Base-by-base conservation (phyloP, 2,888 invertebrate genomes). In the Erynnis tages region DNA sequence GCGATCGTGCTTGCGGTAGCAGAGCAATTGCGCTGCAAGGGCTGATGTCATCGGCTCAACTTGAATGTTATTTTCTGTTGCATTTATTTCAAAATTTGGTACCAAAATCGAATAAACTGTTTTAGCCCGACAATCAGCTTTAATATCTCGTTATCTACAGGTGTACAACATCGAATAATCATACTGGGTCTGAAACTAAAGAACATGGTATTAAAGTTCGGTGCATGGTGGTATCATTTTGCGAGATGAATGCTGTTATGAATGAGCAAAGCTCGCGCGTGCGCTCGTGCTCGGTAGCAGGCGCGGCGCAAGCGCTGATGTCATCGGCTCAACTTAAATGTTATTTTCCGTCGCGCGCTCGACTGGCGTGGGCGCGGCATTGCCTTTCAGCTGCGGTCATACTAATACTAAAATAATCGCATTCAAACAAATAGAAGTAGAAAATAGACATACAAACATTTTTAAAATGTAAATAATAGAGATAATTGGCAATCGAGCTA, bases 11-110 rank as follows among this genome's bases (percentile, higher is more conserved):
- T 66, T n/a, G n/a, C 70, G 40, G 70, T 76, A 73, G 83, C 84
- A 68, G 82, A 83, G n/a, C n/a, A n/a, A n/a, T n/a, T 76, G 82
- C 79, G 82, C 78, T 79, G 80, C 75, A 59, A 48, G 70, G 69
- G 83, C 79, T 88, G 89, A 89, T 87, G 87, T 88, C 89, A 89
- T 89, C 88, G 80, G 71, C 75, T 76, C 78, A 67, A 71, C 76
- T 76, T 80, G 82, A 82, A 85, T 83, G 86, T 82, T 84, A 83
- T 86, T 82, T 83, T 84, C 83, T 81, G 82, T 76, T 78, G 76
- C 71, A n/a, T n/a, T n/a, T n/a, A n/a, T n/a, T n/a, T n/a, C n/a
- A n/a, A n/a, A n/a, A n/a, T n/a, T n/a, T n/a, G n/a, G n/a, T n/a
- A n/a, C n/a, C n/a, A n/a, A n/a, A n/a, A n/a, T n/a, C n/a, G n/a